These are phyloP conservation scores for Phortica okadai DNA, from an alignment of 2,888 invertebrate species.

Conservation along the genomic window DNA sequence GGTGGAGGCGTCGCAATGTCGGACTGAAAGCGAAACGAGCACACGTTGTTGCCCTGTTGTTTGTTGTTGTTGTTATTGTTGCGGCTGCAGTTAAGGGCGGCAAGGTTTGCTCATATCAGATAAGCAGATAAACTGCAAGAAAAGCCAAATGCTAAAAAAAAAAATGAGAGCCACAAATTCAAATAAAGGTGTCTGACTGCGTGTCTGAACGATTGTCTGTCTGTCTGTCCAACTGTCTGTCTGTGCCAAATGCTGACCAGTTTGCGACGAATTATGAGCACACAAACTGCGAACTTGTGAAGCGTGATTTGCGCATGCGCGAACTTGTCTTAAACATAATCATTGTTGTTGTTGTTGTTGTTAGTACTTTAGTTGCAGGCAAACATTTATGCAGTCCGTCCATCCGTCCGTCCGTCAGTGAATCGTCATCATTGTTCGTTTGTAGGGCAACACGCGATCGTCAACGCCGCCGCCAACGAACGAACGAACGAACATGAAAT, in stretches of 20 bases:
- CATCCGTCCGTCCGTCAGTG: background rate
- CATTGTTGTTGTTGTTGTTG: background rate
- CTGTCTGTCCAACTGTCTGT: background rate
- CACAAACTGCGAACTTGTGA: constrained; percentile 68
- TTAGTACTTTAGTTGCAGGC: background rate
- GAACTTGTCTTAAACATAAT: background rate
- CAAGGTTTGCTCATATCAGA: background rate
- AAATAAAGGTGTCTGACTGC: constrained; percentile 24
- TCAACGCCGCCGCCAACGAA: constrained; percentile 35
- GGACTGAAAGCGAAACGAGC: too few species aligned
- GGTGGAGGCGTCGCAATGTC: constrained; percentile 30
- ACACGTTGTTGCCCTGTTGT: too few species aligned
- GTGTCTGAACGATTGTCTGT: constrained; percentile 5
- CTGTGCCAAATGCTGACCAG: constrained; percentile 8
- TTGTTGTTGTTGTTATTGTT: too few species aligned
- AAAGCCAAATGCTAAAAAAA: constrained; percentile 48
- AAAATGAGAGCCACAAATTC: background rate
- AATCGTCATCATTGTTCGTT: constrained; percentile 34
- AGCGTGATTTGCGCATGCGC: constrained; percentile 65
- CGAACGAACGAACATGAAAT: background rate
- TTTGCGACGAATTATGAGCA: constrained; percentile 60
- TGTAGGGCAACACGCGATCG: constrained; percentile 65
- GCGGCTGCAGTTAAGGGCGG: too few species aligned
- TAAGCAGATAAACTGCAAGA: constrained; percentile 53
- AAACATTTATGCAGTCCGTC: too few species aligned